These are phyloP conservation scores for Eupithecia vulgata DNA, from an alignment of 2,888 invertebrate genomes.

Conservation along the genomic window DNA sequence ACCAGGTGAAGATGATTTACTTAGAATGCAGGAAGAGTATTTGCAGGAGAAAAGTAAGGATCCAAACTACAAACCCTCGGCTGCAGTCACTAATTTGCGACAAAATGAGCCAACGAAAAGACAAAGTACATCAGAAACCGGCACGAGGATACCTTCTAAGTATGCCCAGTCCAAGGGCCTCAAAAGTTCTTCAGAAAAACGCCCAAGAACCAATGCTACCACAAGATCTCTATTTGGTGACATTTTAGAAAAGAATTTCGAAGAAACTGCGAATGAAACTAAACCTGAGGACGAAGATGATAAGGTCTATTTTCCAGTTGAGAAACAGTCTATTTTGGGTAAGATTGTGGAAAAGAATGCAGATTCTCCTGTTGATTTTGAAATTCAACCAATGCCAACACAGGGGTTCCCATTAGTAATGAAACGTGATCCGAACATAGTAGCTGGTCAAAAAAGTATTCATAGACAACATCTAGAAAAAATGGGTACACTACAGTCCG, in stretches of 20 bases:
- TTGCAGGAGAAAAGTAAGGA: constrained; percentile 81
- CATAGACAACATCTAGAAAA: constrained; percentile 74
- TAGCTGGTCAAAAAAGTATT: constrained; percentile 73
- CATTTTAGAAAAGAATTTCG: constrained; percentile 66
- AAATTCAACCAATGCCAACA: constrained; percentile 60
- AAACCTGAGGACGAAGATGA: constrained; percentile 62
- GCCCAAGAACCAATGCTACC: constrained; percentile 59
- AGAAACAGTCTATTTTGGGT: constrained; percentile 77
- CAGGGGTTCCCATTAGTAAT: constrained; percentile 81
- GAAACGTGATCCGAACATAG: constrained; percentile 63
- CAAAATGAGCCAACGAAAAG: constrained; percentile 60
- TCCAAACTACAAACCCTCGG: constrained; percentile 84
- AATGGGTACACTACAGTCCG: constrained; percentile 31
- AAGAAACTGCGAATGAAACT: constrained; percentile 37
- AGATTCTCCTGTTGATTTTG: constrained; percentile 49
- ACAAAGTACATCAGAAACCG: constrained; percentile 43
- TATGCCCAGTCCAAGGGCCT: constrained; percentile 74
- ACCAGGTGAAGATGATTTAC: constrained; percentile 87
- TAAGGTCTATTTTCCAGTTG: constrained; percentile 75
- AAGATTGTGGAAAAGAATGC: constrained; percentile 83
- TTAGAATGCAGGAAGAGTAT: constrained; percentile 89
- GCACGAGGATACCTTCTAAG: constrained; percentile 68
- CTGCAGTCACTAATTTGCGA: constrained; percentile 82
- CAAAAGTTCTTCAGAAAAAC: constrained; percentile 68
- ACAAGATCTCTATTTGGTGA: constrained; percentile 58